phyloP scores from a whole-genome alignment of 2,113 vertebrate species.

The Abramis brama region DNA sequence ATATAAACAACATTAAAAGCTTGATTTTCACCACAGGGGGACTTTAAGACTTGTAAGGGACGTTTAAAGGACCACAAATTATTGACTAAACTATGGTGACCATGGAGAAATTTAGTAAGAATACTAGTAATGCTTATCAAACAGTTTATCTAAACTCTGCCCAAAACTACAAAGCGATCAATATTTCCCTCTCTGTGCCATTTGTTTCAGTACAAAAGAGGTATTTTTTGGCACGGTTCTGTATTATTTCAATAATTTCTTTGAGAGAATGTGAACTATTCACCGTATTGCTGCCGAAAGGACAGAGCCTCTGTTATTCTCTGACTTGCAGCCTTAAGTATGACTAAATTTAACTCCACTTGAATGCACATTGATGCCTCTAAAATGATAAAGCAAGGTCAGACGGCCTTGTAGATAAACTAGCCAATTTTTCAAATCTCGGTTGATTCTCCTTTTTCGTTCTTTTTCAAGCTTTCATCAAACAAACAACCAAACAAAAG shows the following conservation, averaged over 20 bases:
- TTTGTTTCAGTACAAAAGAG: neutral
- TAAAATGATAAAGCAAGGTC: constrained; percentile 33
- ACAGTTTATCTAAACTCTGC: neutral
- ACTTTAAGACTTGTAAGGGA: no score
- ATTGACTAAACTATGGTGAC: neutral
- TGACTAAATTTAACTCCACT: constrained; percentile 21
- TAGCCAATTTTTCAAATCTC: constrained; percentile 4
- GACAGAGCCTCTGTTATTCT: constrained; percentile 7
- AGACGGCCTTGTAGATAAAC: constrained; percentile 14
- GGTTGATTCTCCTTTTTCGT: constrained; percentile 6
- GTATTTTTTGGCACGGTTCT: neutral
- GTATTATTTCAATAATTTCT: constrained; percentile 11
- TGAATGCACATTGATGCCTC: constrained; percentile 32
- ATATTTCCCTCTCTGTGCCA: neutral
- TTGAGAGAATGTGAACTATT: constrained; percentile 18
- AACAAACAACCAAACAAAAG: constrained; percentile 5
- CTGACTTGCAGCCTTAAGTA: constrained; percentile 28
- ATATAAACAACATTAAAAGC: no score
- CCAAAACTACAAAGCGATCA: neutral
- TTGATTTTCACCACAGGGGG: no score
- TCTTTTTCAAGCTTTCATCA: neutral
- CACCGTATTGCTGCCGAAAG: neutral
- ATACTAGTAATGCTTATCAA: neutral
- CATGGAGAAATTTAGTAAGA: neutral
- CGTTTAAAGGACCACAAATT: no score